Base-by-base conservation (phyloP, 2,888 invertebrate species). In the Heliconius hortense region DNA sequence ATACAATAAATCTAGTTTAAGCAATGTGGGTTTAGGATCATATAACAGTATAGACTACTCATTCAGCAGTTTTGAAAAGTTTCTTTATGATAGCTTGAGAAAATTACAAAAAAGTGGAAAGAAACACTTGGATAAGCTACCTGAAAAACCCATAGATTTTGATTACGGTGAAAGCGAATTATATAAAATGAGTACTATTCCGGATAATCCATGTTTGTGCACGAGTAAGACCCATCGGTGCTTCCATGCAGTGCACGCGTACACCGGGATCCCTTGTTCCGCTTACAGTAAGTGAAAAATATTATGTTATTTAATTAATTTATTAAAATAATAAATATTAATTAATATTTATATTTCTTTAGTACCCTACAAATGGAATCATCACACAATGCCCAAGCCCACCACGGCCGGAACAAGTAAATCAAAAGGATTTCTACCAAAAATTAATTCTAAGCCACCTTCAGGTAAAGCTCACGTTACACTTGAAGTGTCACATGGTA, bases 181-280 rank as follows among this genome's bases (percentile, higher is more conserved):
- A 18, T 95, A 95, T 84, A 95, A 95, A 85, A 95, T 95, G 91
- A 95, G 95, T 79, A 93, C 95, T 76, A 90, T 95, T 78, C 95
- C 94, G 31, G 96, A 96, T 82, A 97, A 97, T 87, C 97, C 97
- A 2, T 95, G 97, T 80, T 94, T 97, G 76, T 98, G 98, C 87
- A 97, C 97, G 21, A 97, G 96, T 81, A 96, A 97, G 84, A 98
- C 98, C 4, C 97, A 98, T 87, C 95, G 98, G 81, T 98, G 98
- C 90, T 96, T 97, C 86, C 98, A 98, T 87, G 98, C 98, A 2
- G 96, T 98, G 15, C 98, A 98, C 88, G 98, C 98, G 39, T 98
- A 98, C 86, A 98, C 98, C 4, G 97, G 97, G 15, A 95, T 98
- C 74, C 98, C 98, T 4, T 97, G 97, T 88, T 97, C 97, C 60